Conservation (phyloP, 2,113 vertebrate genomes). For the Actenoides hombroni region DNA sequence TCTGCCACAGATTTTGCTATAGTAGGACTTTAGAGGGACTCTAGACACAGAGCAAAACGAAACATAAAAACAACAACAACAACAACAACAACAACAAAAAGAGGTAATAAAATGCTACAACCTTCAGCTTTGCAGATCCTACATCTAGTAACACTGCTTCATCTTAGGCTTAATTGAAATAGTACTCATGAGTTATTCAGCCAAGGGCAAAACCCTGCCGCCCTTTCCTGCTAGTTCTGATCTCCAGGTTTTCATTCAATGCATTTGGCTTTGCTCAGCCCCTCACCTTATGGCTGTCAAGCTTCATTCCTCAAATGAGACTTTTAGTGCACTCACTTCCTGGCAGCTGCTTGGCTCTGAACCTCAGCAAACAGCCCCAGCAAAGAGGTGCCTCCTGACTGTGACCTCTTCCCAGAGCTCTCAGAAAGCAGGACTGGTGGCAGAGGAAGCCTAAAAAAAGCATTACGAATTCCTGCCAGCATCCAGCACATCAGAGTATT, state of each 20-base stretch:
- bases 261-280: neutral
- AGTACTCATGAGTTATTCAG: neutral
- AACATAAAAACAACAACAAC: neutral
- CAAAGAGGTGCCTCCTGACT: neutral
- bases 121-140: neutral
- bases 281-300: neutral
- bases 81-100: neutral
- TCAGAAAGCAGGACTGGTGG: neutral
- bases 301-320: neutral
- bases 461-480: neutral
- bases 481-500: neutral
- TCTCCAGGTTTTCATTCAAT: neutral
- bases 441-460: neutral
- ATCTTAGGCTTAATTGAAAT: neutral
- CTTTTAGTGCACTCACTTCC: neutral
- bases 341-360: neutral
- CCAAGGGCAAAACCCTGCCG: neutral
- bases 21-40: neutral
- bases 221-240: neutral
- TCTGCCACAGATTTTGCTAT: neutral
- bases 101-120: neutral
- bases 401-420: neutral
- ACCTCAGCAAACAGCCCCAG: neutral
- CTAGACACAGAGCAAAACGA: neutral
- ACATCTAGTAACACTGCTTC: neutral